Percentiles rank a stretch among this genome's conserved stretches.
Conservation (phyloP, 2,888 invertebrate genomes). For the Falcaria lacertinaria region DNA sequence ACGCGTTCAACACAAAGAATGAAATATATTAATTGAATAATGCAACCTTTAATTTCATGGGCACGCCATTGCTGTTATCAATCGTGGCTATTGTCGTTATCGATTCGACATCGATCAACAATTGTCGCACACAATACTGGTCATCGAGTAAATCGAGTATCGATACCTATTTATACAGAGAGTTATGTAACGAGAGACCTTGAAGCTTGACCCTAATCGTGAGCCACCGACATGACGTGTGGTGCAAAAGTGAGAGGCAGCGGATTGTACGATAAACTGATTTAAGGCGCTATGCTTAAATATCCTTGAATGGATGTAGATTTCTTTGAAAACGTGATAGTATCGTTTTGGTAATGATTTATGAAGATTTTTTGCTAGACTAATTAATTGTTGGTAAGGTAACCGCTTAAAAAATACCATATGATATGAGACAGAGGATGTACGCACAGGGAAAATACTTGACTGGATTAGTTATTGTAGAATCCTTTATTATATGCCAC, state of each 20-base stretch:
- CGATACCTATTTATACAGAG: conserved; percentile 53
- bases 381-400: no score
- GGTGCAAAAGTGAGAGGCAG: conserved; percentile 41
- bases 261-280: conserved; percentile 13
- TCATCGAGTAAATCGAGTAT: conserved; percentile 34
- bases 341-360: not conserved
- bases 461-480: no score
- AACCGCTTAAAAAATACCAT: no score
- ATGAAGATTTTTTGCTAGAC: not conserved
- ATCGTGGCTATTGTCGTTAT: conserved; percentile 7
- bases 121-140: conserved; percentile 11
- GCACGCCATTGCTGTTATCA: not conserved
- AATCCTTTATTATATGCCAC: no score
- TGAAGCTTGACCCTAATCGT: conserved; percentile 75
- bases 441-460: no score
- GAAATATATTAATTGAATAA: not conserved
- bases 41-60: not conserved
- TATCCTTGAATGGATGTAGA: not conserved
- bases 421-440: no score
- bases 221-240: conserved; percentile 39
- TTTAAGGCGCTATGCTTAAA: not conserved
- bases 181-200: conserved; percentile 70
- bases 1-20: no score
- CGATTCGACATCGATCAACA: conserved; percentile 28
- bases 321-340: not conserved